Conservation (phyloP, 92 coral and sea anemone species). For the Zoanthus sansibaricus region DNA sequence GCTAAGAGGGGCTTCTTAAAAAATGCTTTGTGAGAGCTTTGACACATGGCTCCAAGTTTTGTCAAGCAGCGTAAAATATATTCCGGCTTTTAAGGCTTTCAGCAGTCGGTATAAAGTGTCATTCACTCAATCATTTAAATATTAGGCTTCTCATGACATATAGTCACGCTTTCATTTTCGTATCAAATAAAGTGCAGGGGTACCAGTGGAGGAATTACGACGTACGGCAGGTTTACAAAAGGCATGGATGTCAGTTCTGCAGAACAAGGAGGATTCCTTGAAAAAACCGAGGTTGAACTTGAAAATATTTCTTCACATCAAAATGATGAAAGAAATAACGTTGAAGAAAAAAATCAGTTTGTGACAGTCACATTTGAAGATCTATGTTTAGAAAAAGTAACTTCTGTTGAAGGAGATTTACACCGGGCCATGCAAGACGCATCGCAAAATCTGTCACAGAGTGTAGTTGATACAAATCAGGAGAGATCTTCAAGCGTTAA, state of each 20-base stretch:
- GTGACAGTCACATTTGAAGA: slow-evolving; percentile 22
- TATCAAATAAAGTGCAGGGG: background rate
- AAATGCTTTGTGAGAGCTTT: background rate
- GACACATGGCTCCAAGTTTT: background rate
- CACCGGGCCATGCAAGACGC: background rate
- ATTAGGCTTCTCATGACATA: background rate
- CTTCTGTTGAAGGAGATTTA: slow-evolving; percentile 12
- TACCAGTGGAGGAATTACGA: background rate
- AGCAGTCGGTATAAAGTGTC: slow-evolving; percentile 14
- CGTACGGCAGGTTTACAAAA: background rate
- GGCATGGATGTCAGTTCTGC: background rate
- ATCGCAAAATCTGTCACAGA: slow-evolving; percentile 28
- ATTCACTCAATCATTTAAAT: slow-evolving; percentile 11
- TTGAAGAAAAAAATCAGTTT: no score
- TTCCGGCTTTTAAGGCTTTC: background rate
- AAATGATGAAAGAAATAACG: background rate
- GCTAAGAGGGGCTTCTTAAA: background rate
- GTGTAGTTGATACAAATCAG: background rate
- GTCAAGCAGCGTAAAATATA: slow-evolving; percentile 14
- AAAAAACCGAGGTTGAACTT: background rate
- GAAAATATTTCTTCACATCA: background rate
- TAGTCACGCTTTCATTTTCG: slow-evolving; percentile 33
- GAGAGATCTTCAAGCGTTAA: background rate
- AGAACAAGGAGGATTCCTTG: background rate
- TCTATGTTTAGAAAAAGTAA: background rate